Evolutionary conservation across 2,888 invertebrate species (phyloP).

Genomic region (Cyaniris semiargus): DNA sequence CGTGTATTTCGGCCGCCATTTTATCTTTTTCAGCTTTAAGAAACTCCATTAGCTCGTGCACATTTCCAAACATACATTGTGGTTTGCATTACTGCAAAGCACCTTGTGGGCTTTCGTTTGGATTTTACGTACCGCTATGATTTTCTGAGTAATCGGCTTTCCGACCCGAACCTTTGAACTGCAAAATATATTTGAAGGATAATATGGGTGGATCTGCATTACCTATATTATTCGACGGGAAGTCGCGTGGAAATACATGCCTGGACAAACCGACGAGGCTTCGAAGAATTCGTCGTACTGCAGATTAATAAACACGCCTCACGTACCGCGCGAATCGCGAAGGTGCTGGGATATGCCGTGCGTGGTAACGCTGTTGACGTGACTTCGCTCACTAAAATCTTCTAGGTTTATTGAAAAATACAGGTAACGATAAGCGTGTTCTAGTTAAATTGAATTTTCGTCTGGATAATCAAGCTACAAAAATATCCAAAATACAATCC

Average conservation of each 20-base stretch:
- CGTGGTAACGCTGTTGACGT: not conserved
- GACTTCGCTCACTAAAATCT: not conserved
- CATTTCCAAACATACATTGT: constrained; percentile 18
- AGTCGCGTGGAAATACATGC: constrained; percentile 15
- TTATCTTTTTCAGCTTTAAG: not conserved
- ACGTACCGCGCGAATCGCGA: not conserved
- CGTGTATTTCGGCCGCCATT: not conserved
- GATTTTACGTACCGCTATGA: constrained; percentile 4
- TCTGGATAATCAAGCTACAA: not conserved
- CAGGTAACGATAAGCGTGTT: not conserved
- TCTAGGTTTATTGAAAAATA: not conserved
- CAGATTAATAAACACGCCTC: constrained; percentile 6
- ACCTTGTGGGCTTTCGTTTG: not conserved
- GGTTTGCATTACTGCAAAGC: constrained; percentile 8
- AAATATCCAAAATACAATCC: not conserved
- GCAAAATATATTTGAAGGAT: constrained; percentile 12
- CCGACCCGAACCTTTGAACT: not conserved
- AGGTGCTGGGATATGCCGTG: not conserved
- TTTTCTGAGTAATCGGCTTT: not conserved
- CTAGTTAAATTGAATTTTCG: not conserved
- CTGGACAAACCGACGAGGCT: not conserved
- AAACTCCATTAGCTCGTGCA: not conserved
- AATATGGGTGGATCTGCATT: not conserved
- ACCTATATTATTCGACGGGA: not conserved
- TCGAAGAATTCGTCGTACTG: not conserved